Conservation (phyloP, 2,888 invertebrate species). For the Cetonia aurata region DNA sequence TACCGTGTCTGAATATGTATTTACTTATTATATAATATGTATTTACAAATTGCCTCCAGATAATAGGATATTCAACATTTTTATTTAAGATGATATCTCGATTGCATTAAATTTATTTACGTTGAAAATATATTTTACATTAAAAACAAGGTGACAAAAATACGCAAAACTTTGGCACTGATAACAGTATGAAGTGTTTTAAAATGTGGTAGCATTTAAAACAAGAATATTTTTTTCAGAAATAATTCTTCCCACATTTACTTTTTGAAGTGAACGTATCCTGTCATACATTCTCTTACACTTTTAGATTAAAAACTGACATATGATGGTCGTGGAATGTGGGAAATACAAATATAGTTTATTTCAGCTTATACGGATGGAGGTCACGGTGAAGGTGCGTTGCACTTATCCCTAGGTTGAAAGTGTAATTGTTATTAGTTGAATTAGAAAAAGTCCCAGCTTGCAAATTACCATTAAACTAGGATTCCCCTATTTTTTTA, state of each 20-base stretch:
- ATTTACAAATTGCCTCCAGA: no score
- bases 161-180: no score
- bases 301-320: background rate
- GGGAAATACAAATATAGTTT: constrained; percentile 35
- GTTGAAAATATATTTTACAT: background rate
- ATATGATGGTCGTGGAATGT: background rate
- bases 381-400: constrained; percentile 42
- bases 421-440: constrained; percentile 4
- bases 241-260: background rate
- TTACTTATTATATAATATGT: no score
- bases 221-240: background rate
- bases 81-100: no score
- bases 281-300: constrained; percentile 20
- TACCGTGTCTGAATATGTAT: no score
- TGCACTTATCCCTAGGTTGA: constrained; percentile 5
- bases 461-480: constrained; percentile 11
- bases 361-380: constrained; percentile 40
- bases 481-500: background rate
- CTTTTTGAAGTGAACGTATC: constrained; percentile 11
- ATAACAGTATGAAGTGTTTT: no score
- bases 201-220: no score
- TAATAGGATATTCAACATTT: no score
- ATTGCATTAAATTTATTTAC: no score
- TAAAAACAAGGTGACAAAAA: no score
- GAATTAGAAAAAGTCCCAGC: background rate